These are phyloP conservation scores for Pachyramphus minor DNA, from an alignment of 2,113 vertebrate species.

Conservation along the genomic window DNA sequence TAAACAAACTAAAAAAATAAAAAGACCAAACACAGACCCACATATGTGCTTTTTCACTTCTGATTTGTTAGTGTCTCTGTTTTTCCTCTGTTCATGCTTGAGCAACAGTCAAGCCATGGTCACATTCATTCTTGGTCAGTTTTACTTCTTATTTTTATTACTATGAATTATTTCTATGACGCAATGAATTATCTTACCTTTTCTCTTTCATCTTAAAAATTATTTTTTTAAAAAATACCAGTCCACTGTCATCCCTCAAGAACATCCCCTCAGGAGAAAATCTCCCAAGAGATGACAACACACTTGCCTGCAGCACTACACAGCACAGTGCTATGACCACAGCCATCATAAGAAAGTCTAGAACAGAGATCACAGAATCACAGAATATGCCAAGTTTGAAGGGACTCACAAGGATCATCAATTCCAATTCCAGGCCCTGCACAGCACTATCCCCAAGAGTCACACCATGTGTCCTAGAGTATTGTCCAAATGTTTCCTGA, in stretches of 20 bases:
- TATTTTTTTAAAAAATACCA: background rate
- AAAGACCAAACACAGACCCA: background rate
- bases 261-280: background rate
- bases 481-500: background rate
- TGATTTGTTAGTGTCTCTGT: background rate
- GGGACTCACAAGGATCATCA: background rate
- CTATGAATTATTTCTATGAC: background rate
- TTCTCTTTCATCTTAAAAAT: background rate
- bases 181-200: background rate
- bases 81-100: background rate
- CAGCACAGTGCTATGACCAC: fast-evolving
- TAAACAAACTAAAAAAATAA: background rate
- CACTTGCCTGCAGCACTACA: background rate
- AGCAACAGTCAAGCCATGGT: background rate
- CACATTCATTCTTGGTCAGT: background rate
- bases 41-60: background rate
- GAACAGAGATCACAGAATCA: background rate
- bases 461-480: background rate
- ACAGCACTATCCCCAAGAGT: background rate
- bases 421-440: background rate
- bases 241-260: background rate
- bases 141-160: background rate
- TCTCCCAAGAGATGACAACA: background rate
- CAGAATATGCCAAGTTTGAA: background rate
- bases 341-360: background rate